Evolutionary conservation across 2,888 invertebrate genomes (phyloP).

Genomic region (Leptopilina drosophilae): DNA sequence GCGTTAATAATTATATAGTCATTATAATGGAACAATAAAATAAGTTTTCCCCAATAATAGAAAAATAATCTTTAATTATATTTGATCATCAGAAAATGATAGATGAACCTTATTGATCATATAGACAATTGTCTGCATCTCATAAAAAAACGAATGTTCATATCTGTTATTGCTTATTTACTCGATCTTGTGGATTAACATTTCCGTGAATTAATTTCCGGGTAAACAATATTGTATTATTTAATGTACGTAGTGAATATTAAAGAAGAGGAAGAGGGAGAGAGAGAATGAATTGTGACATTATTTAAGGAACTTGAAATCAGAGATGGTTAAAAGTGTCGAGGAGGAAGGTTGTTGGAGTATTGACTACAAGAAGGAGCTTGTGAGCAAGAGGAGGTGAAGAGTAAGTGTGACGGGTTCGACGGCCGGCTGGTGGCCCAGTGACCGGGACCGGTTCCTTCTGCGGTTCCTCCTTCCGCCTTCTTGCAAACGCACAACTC

Average conservation of each 20-base stretch:
- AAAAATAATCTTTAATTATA: background rate
- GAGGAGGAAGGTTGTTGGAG: slow-evolving; percentile 62
- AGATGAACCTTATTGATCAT: background rate
- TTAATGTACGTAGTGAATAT: background rate
- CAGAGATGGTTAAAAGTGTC: slow-evolving; percentile 58
- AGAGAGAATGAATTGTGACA: slow-evolving; percentile 59
- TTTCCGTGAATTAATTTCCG: background rate
- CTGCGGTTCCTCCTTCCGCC: slow-evolving; percentile 77
- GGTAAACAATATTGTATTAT: background rate
- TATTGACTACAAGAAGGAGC: slow-evolving; percentile 52
- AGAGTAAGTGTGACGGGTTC: slow-evolving; percentile 74
- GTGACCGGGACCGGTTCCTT: slow-evolving; percentile 78
- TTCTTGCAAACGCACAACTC: slow-evolving; percentile 77
- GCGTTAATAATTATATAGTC: too few relatives aligned
- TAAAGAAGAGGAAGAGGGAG: too few relatives aligned
- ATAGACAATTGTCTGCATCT: background rate
- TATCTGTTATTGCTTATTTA: background rate
- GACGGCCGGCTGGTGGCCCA: slow-evolving; percentile 77
- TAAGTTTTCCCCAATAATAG: background rate
- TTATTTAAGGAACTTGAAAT: slow-evolving; percentile 68
- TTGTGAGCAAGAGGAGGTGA: slow-evolving; percentile 50
- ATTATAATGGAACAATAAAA: background rate
- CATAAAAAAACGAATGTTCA: background rate
- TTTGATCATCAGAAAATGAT: slow-evolving; percentile 23
- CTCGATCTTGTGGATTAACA: background rate